Conservation (phyloP, 2,888 invertebrate species). For the Barypeithes pellucidus region DNA sequence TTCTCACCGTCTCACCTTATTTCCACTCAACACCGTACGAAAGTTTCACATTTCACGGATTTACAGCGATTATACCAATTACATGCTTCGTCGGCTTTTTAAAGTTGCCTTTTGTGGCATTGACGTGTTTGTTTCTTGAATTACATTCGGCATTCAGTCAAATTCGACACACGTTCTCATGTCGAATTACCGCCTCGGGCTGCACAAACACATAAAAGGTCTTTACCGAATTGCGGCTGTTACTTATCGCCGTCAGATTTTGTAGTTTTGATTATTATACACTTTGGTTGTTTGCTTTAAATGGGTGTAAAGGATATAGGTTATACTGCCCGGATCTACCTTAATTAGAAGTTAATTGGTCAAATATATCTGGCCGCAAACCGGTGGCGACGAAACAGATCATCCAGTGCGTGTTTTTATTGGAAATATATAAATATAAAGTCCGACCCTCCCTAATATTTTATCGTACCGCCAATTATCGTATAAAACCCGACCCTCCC, state of each 20-base stretch:
- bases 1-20: neutral
- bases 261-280: neutral
- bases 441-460: no score
- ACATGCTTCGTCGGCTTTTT: constrained; percentile 47
- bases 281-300: no score
- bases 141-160: constrained; percentile 47
- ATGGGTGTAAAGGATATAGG: no score
- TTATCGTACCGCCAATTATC: no score
- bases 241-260: neutral
- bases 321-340: no score
- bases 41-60: constrained; percentile 37
- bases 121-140: constrained; percentile 54
- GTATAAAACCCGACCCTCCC: no score
- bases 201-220: constrained; percentile 7
- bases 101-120: constrained; percentile 45
- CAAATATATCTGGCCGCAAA: no score
- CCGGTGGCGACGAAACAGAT: no score
- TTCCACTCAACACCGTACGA: neutral
- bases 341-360: no score
- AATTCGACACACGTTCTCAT: constrained; percentile 48
- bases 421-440: no score
- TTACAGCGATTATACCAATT: constrained; percentile 43
- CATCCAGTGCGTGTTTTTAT: no score
- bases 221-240: neutral
- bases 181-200: constrained; percentile 30